A percentile compares a stretch with the other conserved stretches of the same genome.
Conservation (phyloP, 64 coral and sea anemone genomes). For the Dendronephthya gigantea region DNA sequence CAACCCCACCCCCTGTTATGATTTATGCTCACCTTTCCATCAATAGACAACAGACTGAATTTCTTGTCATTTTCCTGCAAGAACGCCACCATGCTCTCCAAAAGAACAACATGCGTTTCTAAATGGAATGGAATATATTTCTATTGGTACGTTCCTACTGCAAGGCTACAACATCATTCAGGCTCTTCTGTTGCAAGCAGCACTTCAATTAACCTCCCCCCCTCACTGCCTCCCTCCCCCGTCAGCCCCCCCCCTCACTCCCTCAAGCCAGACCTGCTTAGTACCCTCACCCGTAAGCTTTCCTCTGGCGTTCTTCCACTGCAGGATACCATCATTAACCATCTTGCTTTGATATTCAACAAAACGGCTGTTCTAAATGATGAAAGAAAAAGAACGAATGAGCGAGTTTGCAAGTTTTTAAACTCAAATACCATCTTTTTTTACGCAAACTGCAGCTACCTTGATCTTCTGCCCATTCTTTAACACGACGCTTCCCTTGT, state of each 20-base stretch:
- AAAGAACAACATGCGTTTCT: slow-evolving; percentile 7
- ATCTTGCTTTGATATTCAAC: background rate
- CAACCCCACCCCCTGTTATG: background rate
- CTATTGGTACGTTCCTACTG: background rate
- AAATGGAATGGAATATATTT: background rate
- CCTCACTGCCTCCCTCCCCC: too few species aligned
- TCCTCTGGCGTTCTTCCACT: background rate
- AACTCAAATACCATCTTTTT: background rate
- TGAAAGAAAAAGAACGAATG: background rate
- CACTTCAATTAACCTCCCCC: too few species aligned
- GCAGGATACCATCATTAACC: background rate
- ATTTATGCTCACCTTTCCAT: background rate
- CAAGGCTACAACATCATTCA: background rate
- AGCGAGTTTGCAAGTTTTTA: background rate
- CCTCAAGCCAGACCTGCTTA: too few species aligned
- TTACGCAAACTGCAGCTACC: background rate
- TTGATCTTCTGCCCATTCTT: background rate
- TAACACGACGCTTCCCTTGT: background rate
- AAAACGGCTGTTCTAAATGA: background rate
- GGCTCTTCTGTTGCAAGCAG: too few species aligned
- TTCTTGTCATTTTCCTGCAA: slow-evolving; percentile 13
- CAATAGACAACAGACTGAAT: background rate
- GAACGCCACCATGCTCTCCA: slow-evolving; percentile 9
- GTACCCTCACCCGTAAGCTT: background rate
- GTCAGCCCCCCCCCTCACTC: too few species aligned